Evolutionary conservation across 2,797 vertebrate species (phyloP).

Genomic region (Coracias cyanogaster): DNA sequence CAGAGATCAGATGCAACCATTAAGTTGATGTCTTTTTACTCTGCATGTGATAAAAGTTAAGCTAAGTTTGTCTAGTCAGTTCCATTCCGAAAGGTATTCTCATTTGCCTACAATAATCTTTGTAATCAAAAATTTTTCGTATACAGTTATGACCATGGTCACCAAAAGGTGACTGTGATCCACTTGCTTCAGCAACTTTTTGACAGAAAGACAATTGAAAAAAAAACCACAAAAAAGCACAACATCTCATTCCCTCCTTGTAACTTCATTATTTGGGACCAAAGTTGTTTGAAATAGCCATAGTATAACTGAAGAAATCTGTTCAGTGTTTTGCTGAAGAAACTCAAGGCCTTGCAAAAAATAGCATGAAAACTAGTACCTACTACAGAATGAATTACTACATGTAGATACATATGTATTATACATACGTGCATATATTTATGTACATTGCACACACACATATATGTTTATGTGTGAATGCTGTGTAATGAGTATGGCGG

Average conservation of each 20-base stretch:
- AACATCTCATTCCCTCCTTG: not conserved
- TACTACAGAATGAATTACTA: accelerated
- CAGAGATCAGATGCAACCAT: slow-evolving; percentile 10
- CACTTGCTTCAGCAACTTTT: not conserved
- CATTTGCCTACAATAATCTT: not conserved
- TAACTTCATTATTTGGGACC: not conserved
- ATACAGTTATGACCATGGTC: not conserved
- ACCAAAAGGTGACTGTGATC: not conserved
- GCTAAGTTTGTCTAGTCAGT: not conserved
- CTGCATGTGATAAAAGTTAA: slow-evolving; percentile 2
- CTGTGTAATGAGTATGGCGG: not conserved
- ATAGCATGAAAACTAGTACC: not conserved
- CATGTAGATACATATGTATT: not conserved
- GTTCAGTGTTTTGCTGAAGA: not conserved
- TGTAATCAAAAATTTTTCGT: not conserved
- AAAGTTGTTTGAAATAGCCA: not conserved
- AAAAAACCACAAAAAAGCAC: not conserved
- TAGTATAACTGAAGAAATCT: not conserved
- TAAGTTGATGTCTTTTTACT: slow-evolving; percentile 22
- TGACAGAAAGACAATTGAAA: not conserved
- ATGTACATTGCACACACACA: not conserved
- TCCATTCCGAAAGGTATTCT: slow-evolving; percentile 1
- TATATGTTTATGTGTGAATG: no score
- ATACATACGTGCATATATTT: not conserved
- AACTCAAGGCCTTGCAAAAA: not conserved